Conservation (phyloP, 2,113 vertebrate genomes). For the Panthera uncia region DNA sequence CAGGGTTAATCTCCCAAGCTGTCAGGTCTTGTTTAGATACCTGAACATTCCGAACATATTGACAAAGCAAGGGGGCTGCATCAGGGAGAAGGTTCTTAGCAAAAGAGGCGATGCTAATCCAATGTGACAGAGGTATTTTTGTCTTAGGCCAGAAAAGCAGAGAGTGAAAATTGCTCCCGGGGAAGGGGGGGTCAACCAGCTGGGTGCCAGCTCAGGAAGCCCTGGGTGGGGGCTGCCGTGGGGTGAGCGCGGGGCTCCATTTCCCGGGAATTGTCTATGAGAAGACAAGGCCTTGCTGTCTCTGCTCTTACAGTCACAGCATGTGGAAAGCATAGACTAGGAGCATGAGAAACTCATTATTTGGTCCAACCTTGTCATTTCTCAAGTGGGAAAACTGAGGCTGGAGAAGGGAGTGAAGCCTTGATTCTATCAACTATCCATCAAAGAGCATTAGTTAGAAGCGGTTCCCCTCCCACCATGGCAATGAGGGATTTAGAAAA, state of each 20-base stretch:
- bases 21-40: constrained; percentile 68
- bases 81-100: background rate
- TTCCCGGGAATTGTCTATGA: background rate
- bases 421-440: background rate
- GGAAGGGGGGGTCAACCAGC: background rate
- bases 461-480: background rate
- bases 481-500: background rate
- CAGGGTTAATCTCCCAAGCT: constrained; percentile 48
- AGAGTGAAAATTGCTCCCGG: constrained; percentile 62
- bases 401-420: background rate
- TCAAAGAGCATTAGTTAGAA: background rate
- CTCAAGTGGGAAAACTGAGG: constrained; percentile 28
- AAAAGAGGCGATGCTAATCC: constrained; percentile 32
- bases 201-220: background rate
- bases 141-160: constrained; percentile 17
- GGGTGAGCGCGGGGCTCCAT: background rate
- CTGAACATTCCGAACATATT: constrained; percentile 54
- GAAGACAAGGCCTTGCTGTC: background rate
- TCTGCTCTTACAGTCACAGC: background rate
- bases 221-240: background rate
- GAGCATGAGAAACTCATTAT: background rate
- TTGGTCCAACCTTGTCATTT: background rate
- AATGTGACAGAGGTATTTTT: constrained; percentile 30
- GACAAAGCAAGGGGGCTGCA: background rate
- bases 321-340: too few relatives aligned